Percentiles rank a stretch among this genome's conserved stretches.
Evolutionary conservation across 2,888 invertebrate species (phyloP).

Genomic region (Phragmatobia fuliginosa): DNA sequence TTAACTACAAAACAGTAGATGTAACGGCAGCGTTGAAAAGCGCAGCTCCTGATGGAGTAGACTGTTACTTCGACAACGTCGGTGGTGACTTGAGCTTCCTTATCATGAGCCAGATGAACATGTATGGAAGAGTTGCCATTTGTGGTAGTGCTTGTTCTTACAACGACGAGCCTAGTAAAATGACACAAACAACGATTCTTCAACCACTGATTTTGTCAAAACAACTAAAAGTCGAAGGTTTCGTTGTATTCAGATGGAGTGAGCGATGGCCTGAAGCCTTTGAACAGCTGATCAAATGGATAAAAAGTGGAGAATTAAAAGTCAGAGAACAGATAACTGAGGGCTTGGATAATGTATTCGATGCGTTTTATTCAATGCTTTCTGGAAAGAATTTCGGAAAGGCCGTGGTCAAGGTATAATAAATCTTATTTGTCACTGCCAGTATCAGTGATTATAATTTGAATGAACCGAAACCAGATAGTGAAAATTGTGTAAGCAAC

Average conservation of each 20-base stretch:
- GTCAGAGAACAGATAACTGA: conserved; percentile 88
- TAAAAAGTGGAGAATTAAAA: conserved; percentile 88
- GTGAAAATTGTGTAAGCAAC: neutral
- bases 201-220: conserved; percentile 63
- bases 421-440: neutral
- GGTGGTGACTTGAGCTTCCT: conserved; percentile 87
- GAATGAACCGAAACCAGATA: conserved; percentile 5
- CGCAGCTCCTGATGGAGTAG: conserved; percentile 84
- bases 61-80: conserved; percentile 92
- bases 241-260: conserved; percentile 72
- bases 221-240: conserved; percentile 20
- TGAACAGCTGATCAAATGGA: conserved; percentile 85
- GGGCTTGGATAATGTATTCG: conserved; percentile 89
- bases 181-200: conserved; percentile 56
- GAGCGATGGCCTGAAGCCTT: conserved; percentile 86
- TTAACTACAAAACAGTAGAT: conserved; percentile 90
- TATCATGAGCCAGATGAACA: conserved; percentile 87
- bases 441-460: neutral
- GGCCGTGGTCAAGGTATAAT: conserved; percentile 17
- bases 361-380: conserved; percentile 87
- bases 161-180: conserved; percentile 12
- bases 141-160: conserved; percentile 27
- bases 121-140: conserved; percentile 85
- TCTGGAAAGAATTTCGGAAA: conserved; percentile 81
- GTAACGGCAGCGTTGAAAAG: conserved; percentile 84